Evolutionary conservation across 2,888 invertebrate species (phyloP).

Genomic region (Tanypteryx hageni): DNA sequence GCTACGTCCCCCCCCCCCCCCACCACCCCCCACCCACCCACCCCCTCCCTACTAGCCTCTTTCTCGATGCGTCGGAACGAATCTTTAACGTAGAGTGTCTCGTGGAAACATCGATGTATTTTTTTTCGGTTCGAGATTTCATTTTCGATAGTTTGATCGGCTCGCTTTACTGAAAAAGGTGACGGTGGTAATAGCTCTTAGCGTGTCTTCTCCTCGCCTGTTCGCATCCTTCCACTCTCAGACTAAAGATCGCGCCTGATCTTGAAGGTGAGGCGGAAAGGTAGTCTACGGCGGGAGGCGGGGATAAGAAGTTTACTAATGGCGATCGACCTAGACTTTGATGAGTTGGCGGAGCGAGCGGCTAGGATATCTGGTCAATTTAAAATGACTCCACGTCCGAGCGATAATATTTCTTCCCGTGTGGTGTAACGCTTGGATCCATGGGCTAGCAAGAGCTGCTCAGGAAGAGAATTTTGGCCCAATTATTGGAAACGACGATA

Average conservation of each 20-base stretch:
- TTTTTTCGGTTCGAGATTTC: background rate
- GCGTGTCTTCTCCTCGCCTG: background rate
- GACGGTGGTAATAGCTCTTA: slow-evolving; percentile 32
- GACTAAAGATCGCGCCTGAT: background rate
- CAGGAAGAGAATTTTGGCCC: too few relatives aligned
- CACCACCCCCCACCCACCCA: background rate
- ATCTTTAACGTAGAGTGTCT: background rate
- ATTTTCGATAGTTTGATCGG: slow-evolving; percentile 21
- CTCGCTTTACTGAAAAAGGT: background rate
- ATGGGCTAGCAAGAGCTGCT: too few relatives aligned
- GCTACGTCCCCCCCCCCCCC: background rate
- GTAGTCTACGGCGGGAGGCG: too few relatives aligned
- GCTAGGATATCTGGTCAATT: background rate
- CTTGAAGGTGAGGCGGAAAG: background rate
- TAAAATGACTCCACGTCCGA: background rate
- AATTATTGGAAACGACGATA: too few relatives aligned
- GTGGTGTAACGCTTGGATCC: too few relatives aligned
- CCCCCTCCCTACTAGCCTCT: background rate
- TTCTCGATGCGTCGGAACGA: background rate
- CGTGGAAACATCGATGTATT: background rate
- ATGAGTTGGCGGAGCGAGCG: slow-evolving; percentile 1
- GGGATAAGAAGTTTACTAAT: slow-evolving; percentile 10
- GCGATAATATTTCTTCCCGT: background rate
- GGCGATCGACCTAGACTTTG: slow-evolving; percentile 28
- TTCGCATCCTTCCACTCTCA: too few relatives aligned